A percentile compares a stretch with the other conserved stretches of the same genome.
These are phyloP conservation scores for Melitaea athalia DNA, from an alignment of 2,888 invertebrate genomes.

Conservation along the genomic window DNA sequence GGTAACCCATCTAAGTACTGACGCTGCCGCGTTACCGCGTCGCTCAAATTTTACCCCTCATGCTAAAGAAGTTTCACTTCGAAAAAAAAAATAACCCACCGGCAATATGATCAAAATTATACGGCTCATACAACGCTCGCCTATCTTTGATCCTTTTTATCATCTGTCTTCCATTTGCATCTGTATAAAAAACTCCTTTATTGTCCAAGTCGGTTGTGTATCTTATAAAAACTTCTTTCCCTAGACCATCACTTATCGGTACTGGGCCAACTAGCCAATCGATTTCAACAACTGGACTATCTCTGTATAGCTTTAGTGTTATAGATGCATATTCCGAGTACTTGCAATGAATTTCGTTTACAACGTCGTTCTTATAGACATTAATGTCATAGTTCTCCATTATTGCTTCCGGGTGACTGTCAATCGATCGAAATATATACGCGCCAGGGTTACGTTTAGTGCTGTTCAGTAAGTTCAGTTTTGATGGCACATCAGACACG, in stretches of 20 bases:
- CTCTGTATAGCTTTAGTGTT: conserved; percentile 85
- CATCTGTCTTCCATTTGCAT: conserved; percentile 95
- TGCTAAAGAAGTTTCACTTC: neutral
- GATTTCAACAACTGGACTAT: conserved; percentile 84
- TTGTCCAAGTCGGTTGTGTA: conserved; percentile 85
- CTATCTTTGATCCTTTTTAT: conserved; percentile 85
- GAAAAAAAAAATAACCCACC: conserved; percentile 48
- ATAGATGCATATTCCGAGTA: conserved; percentile 87
- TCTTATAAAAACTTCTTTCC: conserved; percentile 92
- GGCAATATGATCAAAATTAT: conserved; percentile 49
- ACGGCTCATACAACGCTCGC: conserved; percentile 48
- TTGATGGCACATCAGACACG: conserved; percentile 85
- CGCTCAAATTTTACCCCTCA: no score
- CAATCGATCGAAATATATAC: conserved; percentile 87
- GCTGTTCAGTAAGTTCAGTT: conserved; percentile 69
- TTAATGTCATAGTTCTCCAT: conserved; percentile 41
- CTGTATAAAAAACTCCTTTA: conserved; percentile 90
- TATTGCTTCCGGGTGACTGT: conserved; percentile 45
- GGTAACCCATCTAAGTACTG: no score
- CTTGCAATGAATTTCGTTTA: conserved; percentile 88
- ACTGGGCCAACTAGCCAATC: conserved; percentile 92
- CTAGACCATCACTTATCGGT: conserved; percentile 83
- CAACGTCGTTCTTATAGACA: conserved; percentile 80
- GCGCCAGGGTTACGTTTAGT: conserved; percentile 90
- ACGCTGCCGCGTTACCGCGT: no score